phyloP scores from a whole-genome alignment of 2,888 invertebrate genomes.

The Heterodera filipjevi region DNA sequence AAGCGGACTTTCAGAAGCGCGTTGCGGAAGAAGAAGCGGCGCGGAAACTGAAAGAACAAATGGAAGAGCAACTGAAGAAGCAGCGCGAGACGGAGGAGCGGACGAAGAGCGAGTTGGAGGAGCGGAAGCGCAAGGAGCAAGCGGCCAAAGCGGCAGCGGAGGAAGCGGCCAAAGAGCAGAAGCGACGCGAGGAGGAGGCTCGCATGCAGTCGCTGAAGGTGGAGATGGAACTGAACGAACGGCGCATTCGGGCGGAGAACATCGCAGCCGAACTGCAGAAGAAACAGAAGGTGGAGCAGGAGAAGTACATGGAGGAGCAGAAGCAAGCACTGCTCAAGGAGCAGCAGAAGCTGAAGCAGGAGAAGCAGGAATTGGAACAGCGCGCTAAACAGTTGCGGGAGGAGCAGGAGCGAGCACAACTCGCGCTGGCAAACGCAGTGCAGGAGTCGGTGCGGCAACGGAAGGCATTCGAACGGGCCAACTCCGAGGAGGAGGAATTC shows the following conservation, averaged over 20 bases:
- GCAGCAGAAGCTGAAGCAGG: conserved; percentile 1
- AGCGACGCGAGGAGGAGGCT: neutral
- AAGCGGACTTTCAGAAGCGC: neutral
- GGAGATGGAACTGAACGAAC: neutral
- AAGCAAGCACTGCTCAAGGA: neutral
- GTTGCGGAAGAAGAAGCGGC: neutral
- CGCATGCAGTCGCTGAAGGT: neutral
- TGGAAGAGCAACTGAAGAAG: neutral
- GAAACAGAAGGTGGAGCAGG: neutral
- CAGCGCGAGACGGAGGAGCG: neutral
- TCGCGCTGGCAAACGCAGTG: neutral
- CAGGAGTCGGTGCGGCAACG: neutral
- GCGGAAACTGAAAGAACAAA: neutral
- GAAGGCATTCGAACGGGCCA: neutral
- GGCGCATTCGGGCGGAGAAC: neutral
- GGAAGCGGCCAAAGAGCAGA: neutral
- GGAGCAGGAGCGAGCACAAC: neutral
- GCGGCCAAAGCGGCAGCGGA: neutral
- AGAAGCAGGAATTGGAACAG: neutral
- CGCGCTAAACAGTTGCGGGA: neutral
- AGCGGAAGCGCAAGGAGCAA: neutral
- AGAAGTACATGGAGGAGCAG: neutral
- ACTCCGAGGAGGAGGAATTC: neutral
- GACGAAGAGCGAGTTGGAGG: neutral
- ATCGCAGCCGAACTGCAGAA: neutral